phyloP scores from a whole-genome alignment of 2,888 invertebrate species.

The Chesias legatella region DNA sequence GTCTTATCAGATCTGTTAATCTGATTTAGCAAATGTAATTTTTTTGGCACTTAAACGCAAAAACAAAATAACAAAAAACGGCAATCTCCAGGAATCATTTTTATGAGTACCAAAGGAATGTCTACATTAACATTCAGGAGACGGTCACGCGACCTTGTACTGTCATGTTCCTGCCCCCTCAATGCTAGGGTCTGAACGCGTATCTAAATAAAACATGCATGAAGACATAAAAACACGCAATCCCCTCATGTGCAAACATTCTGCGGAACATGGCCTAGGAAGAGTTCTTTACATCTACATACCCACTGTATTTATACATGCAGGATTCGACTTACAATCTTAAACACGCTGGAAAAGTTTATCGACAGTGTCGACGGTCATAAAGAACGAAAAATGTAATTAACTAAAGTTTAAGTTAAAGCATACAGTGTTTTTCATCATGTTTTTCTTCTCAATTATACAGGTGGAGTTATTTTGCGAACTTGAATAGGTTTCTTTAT shows the following conservation, averaged over 20 bases:
- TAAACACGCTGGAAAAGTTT: constrained; percentile 22
- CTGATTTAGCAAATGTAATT: too few species aligned
- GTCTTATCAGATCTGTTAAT: too few species aligned
- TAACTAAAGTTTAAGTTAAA: too few species aligned
- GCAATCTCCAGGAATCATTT: constrained; percentile 62
- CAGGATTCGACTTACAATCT: constrained; percentile 21
- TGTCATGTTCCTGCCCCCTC: constrained; percentile 43
- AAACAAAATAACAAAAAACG: constrained; percentile 19
- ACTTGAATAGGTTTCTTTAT: constrained; percentile 17
- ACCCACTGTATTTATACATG: constrained; percentile 7
- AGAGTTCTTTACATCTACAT: constrained; percentile 27
- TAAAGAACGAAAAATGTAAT: constrained; percentile 26
- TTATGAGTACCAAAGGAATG: constrained; percentile 70
- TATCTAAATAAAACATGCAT: constrained; percentile 35
- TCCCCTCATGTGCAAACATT: constrained; percentile 22
- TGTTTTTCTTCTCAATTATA: constrained; percentile 20
- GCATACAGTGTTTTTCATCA: constrained; percentile 19
- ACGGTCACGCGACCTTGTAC: constrained; percentile 64
- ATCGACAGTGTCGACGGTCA: constrained; percentile 21
- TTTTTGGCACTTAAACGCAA: constrained; percentile 1
- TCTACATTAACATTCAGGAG: constrained; percentile 72
- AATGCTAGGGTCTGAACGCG: constrained; percentile 50
- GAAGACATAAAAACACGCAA: constrained; percentile 31
- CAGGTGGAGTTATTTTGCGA: constrained; percentile 11
- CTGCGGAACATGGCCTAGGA: constrained; percentile 21